Conservation (phyloP, 1,140 invertebrate species). For the Parapsyche elsis region DNA sequence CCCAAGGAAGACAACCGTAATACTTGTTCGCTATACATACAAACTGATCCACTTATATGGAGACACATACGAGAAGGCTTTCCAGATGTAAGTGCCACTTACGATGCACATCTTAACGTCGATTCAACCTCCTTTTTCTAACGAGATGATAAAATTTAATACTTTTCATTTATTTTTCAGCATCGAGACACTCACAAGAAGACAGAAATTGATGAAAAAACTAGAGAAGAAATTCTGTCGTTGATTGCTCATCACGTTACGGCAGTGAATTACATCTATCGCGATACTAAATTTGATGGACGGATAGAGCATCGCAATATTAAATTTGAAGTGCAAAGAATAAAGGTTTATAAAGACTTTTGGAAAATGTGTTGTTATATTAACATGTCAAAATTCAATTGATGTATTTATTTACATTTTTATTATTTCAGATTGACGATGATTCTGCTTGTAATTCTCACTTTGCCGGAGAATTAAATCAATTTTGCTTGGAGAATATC, state of each 20-base stretch:
- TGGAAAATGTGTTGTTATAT: not conserved
- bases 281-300: constrained; percentile 93
- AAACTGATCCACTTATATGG: constrained; percentile 98
- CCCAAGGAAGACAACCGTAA: constrained; percentile 79
- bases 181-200: constrained; percentile 73
- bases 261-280: constrained; percentile 98
- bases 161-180: constrained; percentile 61
- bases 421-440: constrained; percentile 78
- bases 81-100: constrained; percentile 70
- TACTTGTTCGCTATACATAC: constrained; percentile 95
- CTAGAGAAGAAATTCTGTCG: constrained; percentile 95
- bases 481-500: constrained; percentile 97
- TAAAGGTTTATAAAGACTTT: constrained; percentile 73
- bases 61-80: constrained; percentile 83
- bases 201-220: constrained; percentile 81
- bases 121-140: constrained; percentile 2
- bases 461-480: constrained; percentile 81
- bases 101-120: not conserved
- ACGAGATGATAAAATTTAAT: constrained; percentile 41
- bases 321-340: constrained; percentile 97
- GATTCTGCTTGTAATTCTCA: constrained; percentile 79
- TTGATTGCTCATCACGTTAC: constrained; percentile 98
- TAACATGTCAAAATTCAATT: not conserved
- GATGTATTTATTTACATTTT: constrained; percentile 14
- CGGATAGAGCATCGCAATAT: constrained; percentile 89